Conservation (phyloP, 2,797 vertebrate species). For the Erpetoichthys calabaricus region DNA sequence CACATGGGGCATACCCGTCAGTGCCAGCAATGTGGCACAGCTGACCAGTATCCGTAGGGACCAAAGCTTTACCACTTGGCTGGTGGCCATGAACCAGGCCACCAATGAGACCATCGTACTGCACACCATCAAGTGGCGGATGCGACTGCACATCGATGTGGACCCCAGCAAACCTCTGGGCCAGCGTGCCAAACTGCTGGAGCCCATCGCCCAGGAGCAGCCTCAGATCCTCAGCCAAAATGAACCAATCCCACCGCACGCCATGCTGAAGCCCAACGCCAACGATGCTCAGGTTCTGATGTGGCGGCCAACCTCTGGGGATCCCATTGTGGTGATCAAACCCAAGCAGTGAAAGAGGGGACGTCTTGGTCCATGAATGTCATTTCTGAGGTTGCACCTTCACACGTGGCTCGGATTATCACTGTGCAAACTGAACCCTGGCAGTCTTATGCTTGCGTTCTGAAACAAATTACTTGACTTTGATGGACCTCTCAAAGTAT, state of each 20-base stretch:
- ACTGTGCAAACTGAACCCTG: conserved; percentile 62
- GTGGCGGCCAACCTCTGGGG: conserved; percentile 85
- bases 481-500: conserved; percentile 17
- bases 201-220: conserved; percentile 78
- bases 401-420: conserved; percentile 57
- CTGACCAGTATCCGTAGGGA: conserved; percentile 83
- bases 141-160: conserved; percentile 82
- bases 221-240: conserved; percentile 80
- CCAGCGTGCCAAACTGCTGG: conserved; percentile 66
- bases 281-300: conserved; percentile 97
- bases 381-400: conserved; percentile 46
- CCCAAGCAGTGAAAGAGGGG: conserved; percentile 60
- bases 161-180: conserved; percentile 72
- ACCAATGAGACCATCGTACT: conserved; percentile 73
- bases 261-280: conserved; percentile 94
- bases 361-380: background rate
- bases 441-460: conserved; percentile 24
- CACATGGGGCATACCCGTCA: conserved; percentile 91
- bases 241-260: conserved; percentile 77
- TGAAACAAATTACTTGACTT: conserved; percentile 24
- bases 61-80: conserved; percentile 96
- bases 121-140: conserved; percentile 89
- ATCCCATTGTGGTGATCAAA: conserved; percentile 82
- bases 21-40: conserved; percentile 78
- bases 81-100: conserved; percentile 82